Percentiles rank a stretch among this genome's conserved stretches.
Conservation (phyloP, 2,797 vertebrate species). For the Alca torda region DNA sequence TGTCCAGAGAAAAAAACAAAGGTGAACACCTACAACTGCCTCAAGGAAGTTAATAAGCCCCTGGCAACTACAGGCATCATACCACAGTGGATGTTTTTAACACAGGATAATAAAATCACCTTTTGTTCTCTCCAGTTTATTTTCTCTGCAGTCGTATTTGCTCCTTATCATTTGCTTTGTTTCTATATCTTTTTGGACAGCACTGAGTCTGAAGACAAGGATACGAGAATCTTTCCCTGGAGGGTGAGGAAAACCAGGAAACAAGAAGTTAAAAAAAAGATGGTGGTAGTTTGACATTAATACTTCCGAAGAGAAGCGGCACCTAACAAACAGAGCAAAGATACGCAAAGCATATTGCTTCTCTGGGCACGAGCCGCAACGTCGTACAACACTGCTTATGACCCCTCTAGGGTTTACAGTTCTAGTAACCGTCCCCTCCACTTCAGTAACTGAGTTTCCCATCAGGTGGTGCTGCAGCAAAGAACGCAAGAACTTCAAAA, state of each 20-base stretch:
- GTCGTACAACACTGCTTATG: not conserved
- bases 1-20: not conserved
- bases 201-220: slow-evolving; percentile 90
- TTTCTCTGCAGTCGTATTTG: slow-evolving; percentile 93
- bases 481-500: not conserved
- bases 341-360: not conserved
- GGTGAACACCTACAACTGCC: not conserved
- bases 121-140: slow-evolving; percentile 98
- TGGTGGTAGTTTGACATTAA: not conserved
- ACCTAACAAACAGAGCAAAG: not conserved
- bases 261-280: not conserved
- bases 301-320: not conserved
- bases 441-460: not conserved
- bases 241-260: not conserved
- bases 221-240: slow-evolving; percentile 94
- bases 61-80: not conserved
- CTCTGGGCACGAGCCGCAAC: not conserved
- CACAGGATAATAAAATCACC: slow-evolving; percentile 71
- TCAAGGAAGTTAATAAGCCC: not conserved
- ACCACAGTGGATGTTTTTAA: not conserved
- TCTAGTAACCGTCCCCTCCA: not conserved
- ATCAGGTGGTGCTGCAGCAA: not conserved
- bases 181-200: slow-evolving; percentile 84
- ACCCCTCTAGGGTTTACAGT: not conserved
- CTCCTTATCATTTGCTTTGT: slow-evolving; percentile 81